Conservation (phyloP, 2,888 invertebrate species). For the Barypeithes pellucidus region DNA sequence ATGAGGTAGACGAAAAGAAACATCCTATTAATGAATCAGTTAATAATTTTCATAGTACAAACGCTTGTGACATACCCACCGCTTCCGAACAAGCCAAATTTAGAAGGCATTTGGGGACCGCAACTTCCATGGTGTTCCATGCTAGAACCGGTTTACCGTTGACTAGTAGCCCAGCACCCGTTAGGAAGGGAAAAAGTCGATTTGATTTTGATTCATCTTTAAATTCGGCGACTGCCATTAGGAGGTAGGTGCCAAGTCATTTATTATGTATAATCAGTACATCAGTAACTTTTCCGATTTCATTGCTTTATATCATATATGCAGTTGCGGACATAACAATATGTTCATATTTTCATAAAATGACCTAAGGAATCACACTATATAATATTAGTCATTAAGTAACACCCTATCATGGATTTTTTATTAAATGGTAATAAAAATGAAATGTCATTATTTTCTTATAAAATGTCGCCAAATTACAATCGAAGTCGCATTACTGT, state of each 20-base stretch:
- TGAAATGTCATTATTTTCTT: too few species aligned
- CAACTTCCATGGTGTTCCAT: constrained; percentile 89
- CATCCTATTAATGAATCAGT: constrained; percentile 20
- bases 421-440: too few species aligned
- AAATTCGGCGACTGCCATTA: constrained; percentile 84
- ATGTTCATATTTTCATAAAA: too few species aligned
- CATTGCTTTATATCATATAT: too few species aligned
- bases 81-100: constrained; percentile 82
- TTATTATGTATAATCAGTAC: not conserved
- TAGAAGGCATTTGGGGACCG: constrained; percentile 82
- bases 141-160: constrained; percentile 86
- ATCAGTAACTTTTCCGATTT: too few species aligned
- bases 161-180: constrained; percentile 90
- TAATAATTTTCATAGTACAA: constrained; percentile 20
- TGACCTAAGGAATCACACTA: too few species aligned
- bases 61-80: constrained; percentile 75
- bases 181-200: constrained; percentile 82
- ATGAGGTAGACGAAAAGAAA: constrained; percentile 39
- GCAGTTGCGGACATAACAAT: too few species aligned
- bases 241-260: constrained; percentile 76
- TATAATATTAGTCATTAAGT: too few species aligned
- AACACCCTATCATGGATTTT: too few species aligned
- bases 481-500: too few species aligned
- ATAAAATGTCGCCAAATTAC: too few species aligned
- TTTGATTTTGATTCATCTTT: constrained; percentile 90